phyloP scores from a whole-genome alignment of 2,113 vertebrate genomes.

The Cephalopterus ornatus region DNA sequence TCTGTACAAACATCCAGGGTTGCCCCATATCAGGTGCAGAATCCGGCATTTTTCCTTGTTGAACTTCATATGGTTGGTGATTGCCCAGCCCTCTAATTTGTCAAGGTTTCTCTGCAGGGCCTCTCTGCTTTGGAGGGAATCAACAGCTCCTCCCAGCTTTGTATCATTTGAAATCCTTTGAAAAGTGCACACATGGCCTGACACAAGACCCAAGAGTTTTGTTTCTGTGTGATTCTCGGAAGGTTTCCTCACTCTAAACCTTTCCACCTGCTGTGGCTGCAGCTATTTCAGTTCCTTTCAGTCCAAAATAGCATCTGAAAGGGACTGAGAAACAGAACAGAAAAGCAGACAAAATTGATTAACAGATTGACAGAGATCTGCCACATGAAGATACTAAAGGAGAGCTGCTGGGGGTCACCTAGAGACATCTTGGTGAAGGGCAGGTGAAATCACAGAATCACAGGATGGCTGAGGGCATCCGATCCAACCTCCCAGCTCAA shows the following conservation, averaged over 20 bases:
- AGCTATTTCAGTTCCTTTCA: background rate
- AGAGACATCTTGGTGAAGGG: background rate
- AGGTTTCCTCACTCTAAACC: background rate
- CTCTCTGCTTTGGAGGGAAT: background rate
- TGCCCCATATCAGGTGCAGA: background rate
- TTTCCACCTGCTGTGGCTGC: background rate
- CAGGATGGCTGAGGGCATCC: background rate
- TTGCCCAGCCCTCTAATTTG: background rate
- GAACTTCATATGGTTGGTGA: background rate
- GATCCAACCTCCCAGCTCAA: background rate
- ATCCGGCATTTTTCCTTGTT: background rate
- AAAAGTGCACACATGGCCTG: fast-evolving
- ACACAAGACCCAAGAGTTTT: background rate
- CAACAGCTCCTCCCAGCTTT: background rate
- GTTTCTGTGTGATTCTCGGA: background rate
- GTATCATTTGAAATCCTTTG: background rate
- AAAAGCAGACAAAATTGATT: background rate
- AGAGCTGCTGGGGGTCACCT: background rate
- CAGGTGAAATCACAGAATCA: background rate
- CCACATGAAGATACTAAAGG: background rate
- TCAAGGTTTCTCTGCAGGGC: background rate
- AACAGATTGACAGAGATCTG: background rate
- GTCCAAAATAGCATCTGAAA: background rate
- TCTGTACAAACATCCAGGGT: background rate
- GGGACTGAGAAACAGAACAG: background rate